Evolutionary conservation across 2,888 invertebrate genomes (phyloP).

Genomic region (Drosophila subsilvestris): DNA sequence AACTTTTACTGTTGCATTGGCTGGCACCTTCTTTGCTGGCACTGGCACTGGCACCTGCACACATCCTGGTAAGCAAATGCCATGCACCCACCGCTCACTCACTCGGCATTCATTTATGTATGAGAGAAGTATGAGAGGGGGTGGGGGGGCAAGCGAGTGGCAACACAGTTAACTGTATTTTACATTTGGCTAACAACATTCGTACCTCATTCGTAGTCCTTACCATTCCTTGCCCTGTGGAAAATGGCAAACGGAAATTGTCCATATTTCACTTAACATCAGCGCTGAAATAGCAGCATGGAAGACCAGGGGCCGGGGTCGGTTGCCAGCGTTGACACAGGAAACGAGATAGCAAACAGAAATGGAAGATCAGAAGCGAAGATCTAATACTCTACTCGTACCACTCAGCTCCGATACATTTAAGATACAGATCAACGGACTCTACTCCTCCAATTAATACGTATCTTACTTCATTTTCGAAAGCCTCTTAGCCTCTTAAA

Average conservation of each 20-base stretch:
- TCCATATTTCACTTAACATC: constrained; percentile 75
- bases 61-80: constrained; percentile 56
- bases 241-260: constrained; percentile 76
- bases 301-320: constrained; percentile 2
- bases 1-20: constrained; percentile 42
- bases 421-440: background rate
- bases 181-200: constrained; percentile 55
- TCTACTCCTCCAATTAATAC: background rate
- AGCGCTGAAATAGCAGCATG: constrained; percentile 69
- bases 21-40: constrained; percentile 25
- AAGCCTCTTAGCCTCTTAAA: too few relatives aligned
- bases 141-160: background rate
- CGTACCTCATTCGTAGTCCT: constrained; percentile 28
- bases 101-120: constrained; percentile 42
- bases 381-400: background rate
- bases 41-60: constrained; percentile 9
- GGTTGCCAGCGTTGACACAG: constrained; percentile 11
- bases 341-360: constrained; percentile 3
- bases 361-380: constrained; percentile 3
- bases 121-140: constrained; percentile 19
- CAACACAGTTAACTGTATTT: constrained; percentile 54
- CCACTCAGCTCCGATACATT: background rate
- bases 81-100: constrained; percentile 27
- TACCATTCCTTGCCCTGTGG: background rate
- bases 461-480: background rate